A percentile compares a stretch with the other conserved stretches of the same genome.
These are phyloP conservation scores for Rhea americana DNA, from an alignment of 2,113 vertebrate species.

Conservation along the genomic window DNA sequence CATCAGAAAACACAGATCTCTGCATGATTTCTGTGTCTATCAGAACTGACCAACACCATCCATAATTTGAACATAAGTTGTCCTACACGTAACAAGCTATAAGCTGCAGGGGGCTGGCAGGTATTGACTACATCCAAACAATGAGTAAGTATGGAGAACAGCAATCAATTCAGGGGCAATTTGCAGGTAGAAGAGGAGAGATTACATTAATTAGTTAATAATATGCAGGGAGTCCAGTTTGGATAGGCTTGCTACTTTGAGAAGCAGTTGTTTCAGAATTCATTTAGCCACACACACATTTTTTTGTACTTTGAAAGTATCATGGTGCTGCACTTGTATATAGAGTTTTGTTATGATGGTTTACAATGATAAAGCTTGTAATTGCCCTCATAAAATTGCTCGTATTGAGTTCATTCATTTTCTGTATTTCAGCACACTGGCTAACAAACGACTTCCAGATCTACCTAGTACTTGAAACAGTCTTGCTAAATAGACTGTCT, in stretches of 20 bases:
- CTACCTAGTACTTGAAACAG: not conserved
- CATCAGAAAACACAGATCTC: fast-evolving
- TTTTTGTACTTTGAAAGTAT: not conserved
- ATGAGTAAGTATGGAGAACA: not conserved
- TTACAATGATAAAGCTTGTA: not conserved
- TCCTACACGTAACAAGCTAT: not conserved
- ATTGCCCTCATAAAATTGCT: not conserved
- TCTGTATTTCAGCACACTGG: fast-evolving
- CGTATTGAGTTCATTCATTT: not conserved
- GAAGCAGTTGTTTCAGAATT: not conserved
- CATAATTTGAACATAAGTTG: not conserved
- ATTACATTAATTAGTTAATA: not conserved
- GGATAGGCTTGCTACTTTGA: not conserved
- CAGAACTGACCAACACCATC: fast-evolving
- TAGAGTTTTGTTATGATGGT: fast-evolving
- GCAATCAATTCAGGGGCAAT: fast-evolving
- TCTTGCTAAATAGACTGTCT: not conserved
- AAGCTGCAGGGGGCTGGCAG: not conserved
- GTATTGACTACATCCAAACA: not conserved
- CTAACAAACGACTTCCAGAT: not conserved
- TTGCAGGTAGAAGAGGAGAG: not conserved
- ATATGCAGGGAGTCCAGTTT: not conserved
- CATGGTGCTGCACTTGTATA: fast-evolving
- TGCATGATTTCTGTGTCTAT: not conserved
- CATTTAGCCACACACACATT: not conserved